These are phyloP conservation scores for Melanargia galathea DNA, from an alignment of 2,888 invertebrate genomes.

Conservation along the genomic window DNA sequence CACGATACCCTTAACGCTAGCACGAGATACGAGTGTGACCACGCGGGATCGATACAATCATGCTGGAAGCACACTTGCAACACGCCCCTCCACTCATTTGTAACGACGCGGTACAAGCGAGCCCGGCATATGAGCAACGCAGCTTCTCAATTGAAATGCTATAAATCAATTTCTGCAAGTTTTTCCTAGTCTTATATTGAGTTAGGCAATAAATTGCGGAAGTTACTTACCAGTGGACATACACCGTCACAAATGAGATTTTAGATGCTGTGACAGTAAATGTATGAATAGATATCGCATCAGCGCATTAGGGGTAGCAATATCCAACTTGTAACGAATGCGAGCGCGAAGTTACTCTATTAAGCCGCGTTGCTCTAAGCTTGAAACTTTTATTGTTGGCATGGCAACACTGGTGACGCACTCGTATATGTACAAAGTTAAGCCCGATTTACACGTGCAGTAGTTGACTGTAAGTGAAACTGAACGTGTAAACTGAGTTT, in stretches of 20 bases:
- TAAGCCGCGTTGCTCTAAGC: neutral
- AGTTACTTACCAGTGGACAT: no score
- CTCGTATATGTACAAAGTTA: constrained; percentile 43
- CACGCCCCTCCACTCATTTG: neutral
- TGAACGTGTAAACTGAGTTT: neutral
- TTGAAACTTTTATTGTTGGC: neutral
- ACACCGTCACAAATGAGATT: no score
- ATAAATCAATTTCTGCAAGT: no score
- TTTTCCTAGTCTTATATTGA: no score
- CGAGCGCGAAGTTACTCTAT: no score
- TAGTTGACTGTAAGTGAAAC: neutral
- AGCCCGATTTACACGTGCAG: neutral
- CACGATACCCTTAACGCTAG: constrained; percentile 76
- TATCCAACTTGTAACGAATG: no score
- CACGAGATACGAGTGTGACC: constrained; percentile 60
- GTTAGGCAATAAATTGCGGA: no score
- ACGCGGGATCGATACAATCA: constrained; percentile 33
- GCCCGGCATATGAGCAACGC: no score
- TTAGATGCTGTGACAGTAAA: no score
- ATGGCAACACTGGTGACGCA: constrained; percentile 35
- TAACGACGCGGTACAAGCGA: neutral
- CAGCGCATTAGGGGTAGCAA: no score
- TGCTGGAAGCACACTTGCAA: neutral
- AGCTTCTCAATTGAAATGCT: no score
- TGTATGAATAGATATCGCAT: no score